Percentiles rank a stretch among this genome's conserved stretches.
These are phyloP conservation scores for Odontophorus gujanensis DNA, from an alignment of 2,113 vertebrate species.

Conservation along the genomic window DNA sequence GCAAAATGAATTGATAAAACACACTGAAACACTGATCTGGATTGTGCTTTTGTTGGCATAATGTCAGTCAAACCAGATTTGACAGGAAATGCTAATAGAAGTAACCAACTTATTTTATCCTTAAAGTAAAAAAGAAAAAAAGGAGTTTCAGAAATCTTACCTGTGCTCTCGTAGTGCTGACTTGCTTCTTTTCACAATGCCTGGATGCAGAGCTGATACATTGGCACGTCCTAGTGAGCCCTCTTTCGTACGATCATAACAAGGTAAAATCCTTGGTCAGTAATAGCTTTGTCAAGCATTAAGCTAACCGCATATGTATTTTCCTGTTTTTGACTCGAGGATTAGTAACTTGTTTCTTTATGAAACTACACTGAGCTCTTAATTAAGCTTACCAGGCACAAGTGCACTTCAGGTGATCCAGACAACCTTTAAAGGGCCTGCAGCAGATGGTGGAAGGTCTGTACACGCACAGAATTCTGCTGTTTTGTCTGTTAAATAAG, in stretches of 20 bases:
- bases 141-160: neutral
- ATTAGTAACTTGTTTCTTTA: constrained; percentile 47
- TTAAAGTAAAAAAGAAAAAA: neutral
- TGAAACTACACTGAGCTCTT: constrained; percentile 37
- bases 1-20: neutral
- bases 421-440: constrained; percentile 71
- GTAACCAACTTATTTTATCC: neutral
- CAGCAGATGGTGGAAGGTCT: constrained; percentile 66
- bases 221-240: fast-evolving
- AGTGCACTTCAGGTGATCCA: constrained; percentile 72
- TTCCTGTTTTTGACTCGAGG: constrained; percentile 42
- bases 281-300: constrained; percentile 14
- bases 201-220: neutral
- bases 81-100: neutral
- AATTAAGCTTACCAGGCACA: constrained; percentile 65
- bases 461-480: constrained; percentile 11
- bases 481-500: constrained; percentile 76
- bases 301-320: constrained; percentile 34
- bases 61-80: neutral
- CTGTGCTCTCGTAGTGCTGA: neutral
- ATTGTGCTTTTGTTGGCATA: neutral
- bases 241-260: neutral
- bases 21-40: neutral
- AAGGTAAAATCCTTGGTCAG: neutral
- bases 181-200: neutral